Conservation (phyloP, 2,113 vertebrate genomes). For the Passer montanus region DNA sequence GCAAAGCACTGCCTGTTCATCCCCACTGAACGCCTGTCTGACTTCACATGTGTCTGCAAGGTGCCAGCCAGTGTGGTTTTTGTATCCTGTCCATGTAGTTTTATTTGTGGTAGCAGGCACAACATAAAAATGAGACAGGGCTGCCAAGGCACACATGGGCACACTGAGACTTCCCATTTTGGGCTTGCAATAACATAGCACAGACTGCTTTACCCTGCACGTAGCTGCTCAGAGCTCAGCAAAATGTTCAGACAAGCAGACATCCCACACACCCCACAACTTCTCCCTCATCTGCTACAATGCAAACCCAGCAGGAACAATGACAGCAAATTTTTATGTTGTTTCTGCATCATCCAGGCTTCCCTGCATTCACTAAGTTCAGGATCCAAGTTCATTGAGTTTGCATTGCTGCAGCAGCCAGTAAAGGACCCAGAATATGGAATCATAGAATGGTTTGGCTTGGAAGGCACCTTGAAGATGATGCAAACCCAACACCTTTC, state of each 20-base stretch:
- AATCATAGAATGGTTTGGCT: background rate
- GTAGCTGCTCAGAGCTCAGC: background rate
- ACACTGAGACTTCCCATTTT: constrained; percentile 13
- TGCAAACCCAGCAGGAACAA: background rate
- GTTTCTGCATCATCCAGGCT: background rate
- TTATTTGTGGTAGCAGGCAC: constrained; percentile 3
- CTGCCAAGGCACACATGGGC: constrained; percentile 21
- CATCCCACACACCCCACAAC: background rate
- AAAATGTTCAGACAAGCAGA: background rate
- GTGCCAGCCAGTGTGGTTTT: background rate
- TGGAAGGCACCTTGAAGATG: background rate
- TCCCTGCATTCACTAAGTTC: background rate
- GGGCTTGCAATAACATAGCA: background rate
- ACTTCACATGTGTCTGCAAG: background rate
- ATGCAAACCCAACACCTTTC: background rate
- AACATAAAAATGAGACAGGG: background rate
- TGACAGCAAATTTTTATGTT: background rate
- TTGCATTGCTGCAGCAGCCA: background rate
- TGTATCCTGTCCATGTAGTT: background rate
- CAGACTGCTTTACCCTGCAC: background rate
- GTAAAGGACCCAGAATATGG: background rate
- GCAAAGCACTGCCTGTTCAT: background rate
- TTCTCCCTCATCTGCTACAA: background rate
- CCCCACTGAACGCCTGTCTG: background rate
- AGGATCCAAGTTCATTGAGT: background rate